A percentile compares a stretch with the other conserved stretches of the same genome.
These are phyloP conservation scores for Cheilosia grossa DNA, from an alignment of 2,888 invertebrate species.

Conservation along the genomic window DNA sequence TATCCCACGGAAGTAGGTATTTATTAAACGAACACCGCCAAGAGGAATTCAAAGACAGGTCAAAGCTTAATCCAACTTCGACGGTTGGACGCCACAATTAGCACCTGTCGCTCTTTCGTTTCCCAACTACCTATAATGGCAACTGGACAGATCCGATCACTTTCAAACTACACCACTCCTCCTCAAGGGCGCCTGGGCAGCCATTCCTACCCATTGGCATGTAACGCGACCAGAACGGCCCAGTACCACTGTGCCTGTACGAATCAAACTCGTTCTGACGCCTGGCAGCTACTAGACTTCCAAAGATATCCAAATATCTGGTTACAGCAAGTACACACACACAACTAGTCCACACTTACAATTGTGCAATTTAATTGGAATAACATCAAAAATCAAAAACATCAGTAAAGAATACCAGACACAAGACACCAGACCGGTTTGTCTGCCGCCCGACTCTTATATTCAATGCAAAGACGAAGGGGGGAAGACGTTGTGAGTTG, in stretches of 20 bases:
- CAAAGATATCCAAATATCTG: slow-evolving; percentile 24
- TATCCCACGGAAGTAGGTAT: too few relatives aligned
- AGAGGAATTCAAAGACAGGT: too few relatives aligned
- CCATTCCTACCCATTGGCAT: too few relatives aligned
- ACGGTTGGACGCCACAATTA: too few relatives aligned
- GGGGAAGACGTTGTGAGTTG: slow-evolving; percentile 8
- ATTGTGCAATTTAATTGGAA: slow-evolving; percentile 43
- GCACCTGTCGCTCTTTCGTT: too few relatives aligned
- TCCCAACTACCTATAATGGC: too few relatives aligned
- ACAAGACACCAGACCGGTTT: slow-evolving; percentile 42
- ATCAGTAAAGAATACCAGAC: slow-evolving; percentile 6
- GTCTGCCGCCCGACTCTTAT: slow-evolving; percentile 11
- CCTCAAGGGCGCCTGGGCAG: too few relatives aligned
- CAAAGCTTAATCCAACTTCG: too few relatives aligned
- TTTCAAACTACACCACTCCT: too few relatives aligned
- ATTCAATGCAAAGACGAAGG: slow-evolving; percentile 1
- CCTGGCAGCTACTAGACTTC: slow-evolving; percentile 29
- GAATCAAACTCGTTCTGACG: slow-evolving; percentile 38
- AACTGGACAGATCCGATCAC: too few relatives aligned
- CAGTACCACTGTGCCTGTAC: background rate
- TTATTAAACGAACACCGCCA: too few relatives aligned
- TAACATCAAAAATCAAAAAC: background rate
- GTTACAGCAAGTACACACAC: slow-evolving; percentile 26
- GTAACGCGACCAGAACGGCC: slow-evolving; percentile 9
- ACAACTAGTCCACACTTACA: slow-evolving; percentile 35